Evolutionary conservation across 2,113 vertebrate genomes (phyloP), one percentile per base, ranked within the genome.

Genomic region (Phrynocephalus versicolor): DNA sequence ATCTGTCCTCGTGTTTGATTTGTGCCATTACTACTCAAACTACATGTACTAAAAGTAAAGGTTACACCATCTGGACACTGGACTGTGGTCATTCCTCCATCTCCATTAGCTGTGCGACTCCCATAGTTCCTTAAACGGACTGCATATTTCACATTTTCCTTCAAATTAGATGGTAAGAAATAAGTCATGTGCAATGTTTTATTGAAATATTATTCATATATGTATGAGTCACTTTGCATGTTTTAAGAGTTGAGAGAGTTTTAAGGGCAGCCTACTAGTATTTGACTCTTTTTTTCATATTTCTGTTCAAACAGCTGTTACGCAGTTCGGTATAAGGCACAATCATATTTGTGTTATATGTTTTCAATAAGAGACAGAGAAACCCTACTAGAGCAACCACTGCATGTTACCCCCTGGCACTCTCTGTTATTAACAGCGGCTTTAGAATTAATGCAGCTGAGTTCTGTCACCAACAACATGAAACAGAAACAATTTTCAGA

Each of bases 11-110:
- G 95, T 1, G 98, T 99, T 95, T 99, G 99, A 90, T 99, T 99
- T 88, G 99, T 99, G 83, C 99, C 99, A n/a, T 99, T 99, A 92
- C 99, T 99, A 93, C 99, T 99, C 92, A 99, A 94, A 91, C 98
- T 99, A 83, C 99, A 99, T 0, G 99, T 99, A 88, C 98, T 99
- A 88, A 99, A 99, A 0, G 98, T 99, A 89, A 99, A 99, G 0
- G 97, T 97, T 19, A 99, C 97, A 2, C 98, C 98, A 74, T 99
- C 99, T 0, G 98, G 97, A 92, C 99, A 99, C 92, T 99, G 98
- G 64, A 99, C 97, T 5, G 98, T 99, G 77, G 98, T 99, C 97
- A 99, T 99, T 27, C 99, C 99, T 85, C 99, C 99, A 57, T 99
- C 99, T 12, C 99, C 99, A 75, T 99, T 99, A 70, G 99, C 98